Conservation (phyloP, 2,113 vertebrate species). For the Donacobius atricapilla region DNA sequence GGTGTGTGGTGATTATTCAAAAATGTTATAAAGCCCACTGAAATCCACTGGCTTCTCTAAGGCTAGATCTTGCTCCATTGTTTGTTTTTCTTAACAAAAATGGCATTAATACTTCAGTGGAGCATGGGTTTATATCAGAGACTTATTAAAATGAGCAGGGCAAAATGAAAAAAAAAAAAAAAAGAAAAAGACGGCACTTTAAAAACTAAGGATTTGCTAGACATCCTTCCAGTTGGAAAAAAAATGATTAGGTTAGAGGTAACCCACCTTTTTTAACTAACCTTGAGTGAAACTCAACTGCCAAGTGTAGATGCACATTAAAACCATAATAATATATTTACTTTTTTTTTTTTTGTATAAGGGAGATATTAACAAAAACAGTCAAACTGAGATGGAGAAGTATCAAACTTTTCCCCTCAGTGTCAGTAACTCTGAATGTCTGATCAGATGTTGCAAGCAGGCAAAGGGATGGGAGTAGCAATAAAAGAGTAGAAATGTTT, state of each 20-base stretch:
- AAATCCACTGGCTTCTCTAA: background rate
- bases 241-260: background rate
- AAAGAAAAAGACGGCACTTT: accelerated
- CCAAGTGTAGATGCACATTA: background rate
- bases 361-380: background rate
- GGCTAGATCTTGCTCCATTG: background rate
- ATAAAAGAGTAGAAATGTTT: background rate
- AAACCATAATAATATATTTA: background rate
- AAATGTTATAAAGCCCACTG: background rate
- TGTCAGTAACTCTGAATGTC: background rate
- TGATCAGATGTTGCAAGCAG: background rate
- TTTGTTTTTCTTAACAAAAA: conserved; percentile 15
- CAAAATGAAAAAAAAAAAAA: background rate
- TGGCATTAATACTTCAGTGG: background rate
- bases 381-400: background rate
- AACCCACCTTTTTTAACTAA: background rate
- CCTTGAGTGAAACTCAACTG: background rate
- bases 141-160: background rate
- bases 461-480: background rate
- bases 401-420: background rate
- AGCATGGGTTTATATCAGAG: background rate
- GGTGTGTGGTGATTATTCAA: background rate
- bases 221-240: background rate
- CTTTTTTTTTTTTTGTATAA: background rate
- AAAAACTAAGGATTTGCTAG: background rate